A percentile compares a stretch with the other conserved stretches of the same genome.
Evolutionary conservation across 1,140 invertebrate species (phyloP).

Genomic region (Popillia japonica): DNA sequence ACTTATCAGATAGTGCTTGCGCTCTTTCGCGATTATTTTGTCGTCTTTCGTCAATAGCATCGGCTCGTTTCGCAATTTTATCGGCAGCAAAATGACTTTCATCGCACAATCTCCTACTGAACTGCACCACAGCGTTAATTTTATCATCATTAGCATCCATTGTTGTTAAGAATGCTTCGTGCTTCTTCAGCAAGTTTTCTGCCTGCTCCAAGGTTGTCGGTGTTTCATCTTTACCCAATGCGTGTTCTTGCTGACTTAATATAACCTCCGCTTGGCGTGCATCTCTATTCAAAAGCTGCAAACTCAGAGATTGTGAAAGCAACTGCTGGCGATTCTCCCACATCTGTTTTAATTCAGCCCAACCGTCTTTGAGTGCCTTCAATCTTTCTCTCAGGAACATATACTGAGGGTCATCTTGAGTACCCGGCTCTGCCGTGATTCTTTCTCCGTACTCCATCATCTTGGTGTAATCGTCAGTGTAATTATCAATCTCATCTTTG

Average conservation of each 20-base stretch:
- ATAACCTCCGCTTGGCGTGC: constrained; percentile 97
- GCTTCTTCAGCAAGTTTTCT: constrained; percentile 95
- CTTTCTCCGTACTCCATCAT: constrained; percentile 99
- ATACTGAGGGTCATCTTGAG: constrained; percentile 95
- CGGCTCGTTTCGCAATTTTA: constrained; percentile 95
- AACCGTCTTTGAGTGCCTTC: constrained; percentile 97
- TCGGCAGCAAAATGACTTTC: constrained; percentile 92
- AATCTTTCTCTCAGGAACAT: constrained; percentile 97
- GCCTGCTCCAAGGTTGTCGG: constrained; percentile 95
- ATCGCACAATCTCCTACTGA: constrained; percentile 88
- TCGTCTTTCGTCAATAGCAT: constrained; percentile 90
- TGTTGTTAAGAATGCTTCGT: constrained; percentile 98
- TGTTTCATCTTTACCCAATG: constrained; percentile 87
- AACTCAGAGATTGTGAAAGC: constrained; percentile 91
- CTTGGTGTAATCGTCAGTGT: constrained; percentile 96
- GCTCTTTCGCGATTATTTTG: constrained; percentile 90
- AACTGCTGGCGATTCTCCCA: constrained; percentile 98
- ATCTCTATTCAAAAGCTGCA: constrained; percentile 96
- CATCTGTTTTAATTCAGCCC: constrained; percentile 99
- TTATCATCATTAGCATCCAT: constrained; percentile 99
- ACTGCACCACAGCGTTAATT: constrained; percentile 93
- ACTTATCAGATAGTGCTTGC: constrained; percentile 88
- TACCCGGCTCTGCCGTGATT: constrained; percentile 78
- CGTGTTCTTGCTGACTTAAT: constrained; percentile 97
- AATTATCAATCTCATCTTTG: constrained; percentile 98